Evolutionary conservation across 2,888 invertebrate species (phyloP).

Genomic region (Clistopyga incitator): DNA sequence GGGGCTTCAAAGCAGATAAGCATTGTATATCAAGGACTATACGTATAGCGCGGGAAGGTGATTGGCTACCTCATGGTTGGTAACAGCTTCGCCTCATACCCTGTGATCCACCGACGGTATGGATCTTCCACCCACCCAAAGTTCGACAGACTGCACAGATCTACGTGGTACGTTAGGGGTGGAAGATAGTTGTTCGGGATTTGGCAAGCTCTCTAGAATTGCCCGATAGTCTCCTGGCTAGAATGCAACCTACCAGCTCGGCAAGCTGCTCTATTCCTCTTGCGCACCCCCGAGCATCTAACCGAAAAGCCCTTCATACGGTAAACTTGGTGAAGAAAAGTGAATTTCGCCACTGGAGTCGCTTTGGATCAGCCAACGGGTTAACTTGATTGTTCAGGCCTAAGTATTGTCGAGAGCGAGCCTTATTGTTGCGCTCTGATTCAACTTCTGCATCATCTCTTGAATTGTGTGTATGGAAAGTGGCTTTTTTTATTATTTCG

Average conservation of each 20-base stretch:
- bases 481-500: no score
- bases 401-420: background rate
- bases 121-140: constrained; percentile 50
- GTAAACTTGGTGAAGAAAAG: constrained; percentile 56
- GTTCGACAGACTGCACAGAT: constrained; percentile 59
- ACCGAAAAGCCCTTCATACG: constrained; percentile 34
- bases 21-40: constrained; percentile 1
- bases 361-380: constrained; percentile 75
- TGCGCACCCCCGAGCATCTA: constrained; percentile 23
- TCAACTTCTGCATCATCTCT: background rate
- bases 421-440: background rate
- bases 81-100: constrained; percentile 21
- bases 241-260: constrained; percentile 50
- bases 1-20: constrained; percentile 38
- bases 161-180: constrained; percentile 35
- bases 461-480: background rate
- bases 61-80: constrained; percentile 56
- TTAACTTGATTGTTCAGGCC: constrained; percentile 65
- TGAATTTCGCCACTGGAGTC: constrained; percentile 64
- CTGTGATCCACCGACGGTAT: constrained; percentile 36
- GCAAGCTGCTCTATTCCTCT: constrained; percentile 56
- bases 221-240: constrained; percentile 47
- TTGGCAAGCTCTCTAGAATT: constrained; percentile 65
- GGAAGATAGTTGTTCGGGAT: constrained; percentile 54
- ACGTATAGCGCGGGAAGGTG: constrained; percentile 9